Conservation (phyloP, 2,797 vertebrate genomes). For the Siniperca scherzeri region DNA sequence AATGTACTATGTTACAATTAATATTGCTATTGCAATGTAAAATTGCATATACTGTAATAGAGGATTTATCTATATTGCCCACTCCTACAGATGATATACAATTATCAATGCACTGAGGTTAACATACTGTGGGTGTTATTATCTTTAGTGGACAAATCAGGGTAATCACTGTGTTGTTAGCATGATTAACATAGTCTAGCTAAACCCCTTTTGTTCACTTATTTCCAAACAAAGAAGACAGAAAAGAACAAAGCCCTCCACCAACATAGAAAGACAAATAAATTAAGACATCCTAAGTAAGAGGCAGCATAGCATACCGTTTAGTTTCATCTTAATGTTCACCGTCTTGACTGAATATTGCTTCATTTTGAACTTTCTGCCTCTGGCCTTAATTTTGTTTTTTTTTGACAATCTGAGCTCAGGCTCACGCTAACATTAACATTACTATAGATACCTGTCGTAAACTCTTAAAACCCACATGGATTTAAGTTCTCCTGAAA, state of each 20-base stretch:
- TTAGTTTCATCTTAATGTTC: neutral
- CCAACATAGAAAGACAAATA: neutral
- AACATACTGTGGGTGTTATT: neutral
- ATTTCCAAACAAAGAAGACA: constrained; percentile 19
- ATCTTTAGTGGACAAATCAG: neutral
- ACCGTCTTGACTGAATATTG: neutral
- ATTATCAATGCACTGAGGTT: neutral
- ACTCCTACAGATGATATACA: neutral
- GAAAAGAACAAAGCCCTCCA: neutral
- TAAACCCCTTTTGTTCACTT: neutral
- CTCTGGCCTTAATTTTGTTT: neutral
- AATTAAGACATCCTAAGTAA: neutral
- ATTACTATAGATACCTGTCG: neutral
- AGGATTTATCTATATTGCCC: neutral
- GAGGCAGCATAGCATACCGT: neutral
- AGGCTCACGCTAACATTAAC: neutral
- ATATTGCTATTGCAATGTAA: neutral
- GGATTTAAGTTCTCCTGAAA: neutral
- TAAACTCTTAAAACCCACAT: neutral
- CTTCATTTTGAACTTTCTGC: neutral
- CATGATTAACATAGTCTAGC: neutral
- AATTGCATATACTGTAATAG: neutral
- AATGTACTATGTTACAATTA: too few species aligned
- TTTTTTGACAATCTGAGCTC: neutral
- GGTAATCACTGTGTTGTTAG: neutral